Percentiles rank a stretch among this genome's conserved stretches.
phyloP scores from a whole-genome alignment of 2,888 invertebrate species.

The Pinctada fucata region DNA sequence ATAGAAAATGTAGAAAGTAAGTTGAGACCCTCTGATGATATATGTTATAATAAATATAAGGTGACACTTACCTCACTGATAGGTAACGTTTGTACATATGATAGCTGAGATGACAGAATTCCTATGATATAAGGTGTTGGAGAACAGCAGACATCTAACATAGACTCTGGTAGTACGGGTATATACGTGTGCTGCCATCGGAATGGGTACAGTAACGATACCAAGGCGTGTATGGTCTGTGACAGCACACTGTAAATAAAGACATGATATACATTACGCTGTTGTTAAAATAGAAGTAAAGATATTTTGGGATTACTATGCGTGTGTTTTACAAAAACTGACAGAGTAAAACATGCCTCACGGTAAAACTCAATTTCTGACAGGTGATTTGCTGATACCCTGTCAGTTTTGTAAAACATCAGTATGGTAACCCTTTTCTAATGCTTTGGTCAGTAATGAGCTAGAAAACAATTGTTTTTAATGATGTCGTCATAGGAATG shows the following conservation, averaged over 20 bases:
- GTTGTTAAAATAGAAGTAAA: not conserved
- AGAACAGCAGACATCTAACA: constrained; percentile 83
- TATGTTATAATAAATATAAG: too few species aligned
- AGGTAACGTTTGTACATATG: constrained; percentile 73
- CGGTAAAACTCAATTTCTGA: too few species aligned
- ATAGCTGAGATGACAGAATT: constrained; percentile 78
- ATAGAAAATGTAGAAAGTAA: too few species aligned
- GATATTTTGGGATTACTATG: not conserved
- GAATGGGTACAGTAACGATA: constrained; percentile 87
- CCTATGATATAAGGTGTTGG: constrained; percentile 89
- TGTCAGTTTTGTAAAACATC: too few species aligned
- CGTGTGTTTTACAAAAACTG: too few species aligned
- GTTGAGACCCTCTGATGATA: too few species aligned
- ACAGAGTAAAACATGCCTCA: too few species aligned
- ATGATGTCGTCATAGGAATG: too few species aligned
- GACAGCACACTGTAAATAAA: constrained; percentile 82
- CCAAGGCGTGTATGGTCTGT: constrained; percentile 86
- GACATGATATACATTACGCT: not conserved
- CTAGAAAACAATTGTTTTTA: too few species aligned
- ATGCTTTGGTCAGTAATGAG: too few species aligned
- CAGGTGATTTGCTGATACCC: too few species aligned
- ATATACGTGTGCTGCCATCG: constrained; percentile 91
- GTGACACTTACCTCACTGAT: constrained; percentile 80
- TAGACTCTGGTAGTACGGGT: constrained; percentile 84
- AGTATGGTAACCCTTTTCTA: too few species aligned